These are phyloP conservation scores for Dendrolimus pini DNA, from an alignment of 2,888 invertebrate species.

Conservation along the genomic window DNA sequence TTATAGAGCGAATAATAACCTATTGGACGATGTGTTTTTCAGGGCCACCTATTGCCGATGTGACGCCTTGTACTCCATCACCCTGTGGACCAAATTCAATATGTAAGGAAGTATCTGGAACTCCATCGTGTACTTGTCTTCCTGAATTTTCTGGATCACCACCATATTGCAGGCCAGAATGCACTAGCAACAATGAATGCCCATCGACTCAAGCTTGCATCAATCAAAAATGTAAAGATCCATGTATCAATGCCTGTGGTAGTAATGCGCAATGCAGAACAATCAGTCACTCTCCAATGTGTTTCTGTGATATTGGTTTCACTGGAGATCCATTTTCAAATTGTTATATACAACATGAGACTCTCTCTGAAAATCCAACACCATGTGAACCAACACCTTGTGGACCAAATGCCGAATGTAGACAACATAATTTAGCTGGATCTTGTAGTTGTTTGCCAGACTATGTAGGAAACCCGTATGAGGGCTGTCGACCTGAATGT, in stretches of 20 bases:
- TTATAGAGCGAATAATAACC: too few species aligned
- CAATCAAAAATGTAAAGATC: conserved; percentile 80
- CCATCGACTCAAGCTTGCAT: conserved; percentile 79
- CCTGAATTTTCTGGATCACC: conserved; percentile 83
- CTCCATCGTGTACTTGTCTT: conserved; percentile 83
- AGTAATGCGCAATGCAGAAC: conserved; percentile 82
- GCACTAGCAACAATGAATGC: conserved; percentile 83
- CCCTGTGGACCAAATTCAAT: conserved; percentile 82
- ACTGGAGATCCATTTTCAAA: conserved; percentile 82
- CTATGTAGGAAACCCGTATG: conserved; percentile 87
- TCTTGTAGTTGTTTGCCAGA: conserved; percentile 84
- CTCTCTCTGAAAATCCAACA: conserved; percentile 56
- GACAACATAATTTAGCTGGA: conserved; percentile 75
- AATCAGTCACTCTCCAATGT: conserved; percentile 85
- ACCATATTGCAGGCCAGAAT: conserved; percentile 86
- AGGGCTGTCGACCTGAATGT: conserved; percentile 87
- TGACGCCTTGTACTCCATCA: conserved; percentile 81
- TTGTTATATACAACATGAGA: conserved; percentile 66
- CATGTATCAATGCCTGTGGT: conserved; percentile 84
- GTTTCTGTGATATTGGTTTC: conserved; percentile 80
- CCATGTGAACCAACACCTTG: conserved; percentile 80
- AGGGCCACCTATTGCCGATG: conserved; percentile 69
- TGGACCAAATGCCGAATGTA: conserved; percentile 79
- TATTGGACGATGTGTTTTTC: conserved; percentile 6
- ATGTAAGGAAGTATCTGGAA: conserved; percentile 73